These are phyloP conservation scores for Melopsittacus undulatus DNA, from an alignment of 2,797 vertebrate genomes.

Conservation along the genomic window DNA sequence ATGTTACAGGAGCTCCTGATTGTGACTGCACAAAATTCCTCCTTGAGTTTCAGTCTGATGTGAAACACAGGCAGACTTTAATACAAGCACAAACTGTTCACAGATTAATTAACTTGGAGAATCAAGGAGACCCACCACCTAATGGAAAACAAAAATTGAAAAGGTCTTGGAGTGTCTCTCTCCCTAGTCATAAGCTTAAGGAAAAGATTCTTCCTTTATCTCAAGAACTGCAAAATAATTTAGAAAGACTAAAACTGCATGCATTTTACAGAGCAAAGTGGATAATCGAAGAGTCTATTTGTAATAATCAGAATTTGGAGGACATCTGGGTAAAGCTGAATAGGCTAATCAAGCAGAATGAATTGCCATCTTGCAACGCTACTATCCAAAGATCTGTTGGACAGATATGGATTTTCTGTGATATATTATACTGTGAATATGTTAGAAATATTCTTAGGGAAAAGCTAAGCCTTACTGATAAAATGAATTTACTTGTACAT, in stretches of 20 bases:
- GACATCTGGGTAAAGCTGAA: constrained; percentile 85
- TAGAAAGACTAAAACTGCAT: constrained; percentile 82
- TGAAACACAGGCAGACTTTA: constrained; percentile 21
- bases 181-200: constrained; percentile 40
- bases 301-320: constrained; percentile 79
- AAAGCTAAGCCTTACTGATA: constrained; percentile 82
- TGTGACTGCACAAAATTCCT: constrained; percentile 74
- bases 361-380: constrained; percentile 89
- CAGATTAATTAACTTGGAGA: constrained; percentile 2
- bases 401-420: constrained; percentile 95
- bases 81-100: background rate
- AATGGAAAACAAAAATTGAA: constrained; percentile 34
- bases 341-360: constrained; percentile 70
- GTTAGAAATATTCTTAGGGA: constrained; percentile 84
- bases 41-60: constrained; percentile 73
- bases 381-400: constrained; percentile 84
- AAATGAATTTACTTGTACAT: constrained; percentile 83
- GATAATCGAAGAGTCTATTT: constrained; percentile 82
- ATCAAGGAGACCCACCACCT: constrained; percentile 26
- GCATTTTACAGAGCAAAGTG: constrained; percentile 86
- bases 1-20: constrained; percentile 22
- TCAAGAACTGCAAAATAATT: constrained; percentile 72
- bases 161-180: constrained; percentile 87
- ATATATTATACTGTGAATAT: constrained; percentile 87
- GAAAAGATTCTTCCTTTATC: constrained; percentile 77